Evolutionary conservation across 2,113 vertebrate species (phyloP).

Genomic region (Xenotilapia longispinis): DNA sequence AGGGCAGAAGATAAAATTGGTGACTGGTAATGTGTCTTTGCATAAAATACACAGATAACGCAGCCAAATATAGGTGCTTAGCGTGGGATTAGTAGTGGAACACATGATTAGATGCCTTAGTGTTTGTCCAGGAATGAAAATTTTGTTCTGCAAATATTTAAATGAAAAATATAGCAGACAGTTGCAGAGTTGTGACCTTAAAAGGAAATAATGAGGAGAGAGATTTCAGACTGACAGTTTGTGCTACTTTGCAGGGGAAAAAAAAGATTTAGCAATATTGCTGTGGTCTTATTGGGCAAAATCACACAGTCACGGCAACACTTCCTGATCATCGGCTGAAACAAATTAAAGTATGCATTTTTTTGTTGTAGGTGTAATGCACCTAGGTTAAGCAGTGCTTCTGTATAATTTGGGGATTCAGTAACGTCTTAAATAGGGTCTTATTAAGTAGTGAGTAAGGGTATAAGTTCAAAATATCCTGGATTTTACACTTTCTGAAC

Average conservation of each 20-base stretch:
- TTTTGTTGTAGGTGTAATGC: background rate
- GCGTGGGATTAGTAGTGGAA: background rate
- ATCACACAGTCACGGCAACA: background rate
- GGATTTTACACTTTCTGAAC: background rate
- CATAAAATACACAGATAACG: background rate
- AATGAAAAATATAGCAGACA: background rate
- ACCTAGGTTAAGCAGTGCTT: background rate
- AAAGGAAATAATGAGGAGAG: background rate
- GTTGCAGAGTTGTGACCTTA: background rate
- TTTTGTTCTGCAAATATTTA: background rate
- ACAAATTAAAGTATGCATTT: background rate
- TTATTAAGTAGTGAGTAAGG: background rate
- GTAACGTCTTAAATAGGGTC: background rate
- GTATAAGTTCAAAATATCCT: background rate
- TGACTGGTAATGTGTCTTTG: background rate
- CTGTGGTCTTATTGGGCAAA: background rate
- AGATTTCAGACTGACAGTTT: background rate
- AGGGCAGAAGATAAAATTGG: background rate
- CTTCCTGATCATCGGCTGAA: background rate
- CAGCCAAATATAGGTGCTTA: background rate
- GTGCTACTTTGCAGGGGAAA: background rate
- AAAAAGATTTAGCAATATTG: background rate
- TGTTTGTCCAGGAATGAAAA: background rate
- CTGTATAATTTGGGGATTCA: background rate
- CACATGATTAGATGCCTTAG: background rate